Evolutionary conservation across 2,888 invertebrate genomes (phyloP).

Genomic region (Drosophila kuntzei): DNA sequence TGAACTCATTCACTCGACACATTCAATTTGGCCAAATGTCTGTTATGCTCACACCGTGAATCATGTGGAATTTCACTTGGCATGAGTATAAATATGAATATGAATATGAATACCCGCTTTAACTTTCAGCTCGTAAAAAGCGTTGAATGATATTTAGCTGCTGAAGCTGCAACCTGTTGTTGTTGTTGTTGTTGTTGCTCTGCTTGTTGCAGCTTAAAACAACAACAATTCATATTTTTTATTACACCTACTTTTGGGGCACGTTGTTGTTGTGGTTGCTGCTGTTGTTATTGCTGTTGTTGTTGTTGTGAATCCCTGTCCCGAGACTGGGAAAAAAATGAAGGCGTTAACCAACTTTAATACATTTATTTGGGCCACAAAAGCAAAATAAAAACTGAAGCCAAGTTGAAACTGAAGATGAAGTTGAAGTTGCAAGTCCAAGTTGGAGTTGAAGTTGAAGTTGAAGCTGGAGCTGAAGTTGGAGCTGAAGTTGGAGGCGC

Average conservation of each 20-base stretch:
- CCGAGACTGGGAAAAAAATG: conserved; percentile 43
- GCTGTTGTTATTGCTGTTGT: conserved; percentile 13
- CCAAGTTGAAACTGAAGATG: neutral
- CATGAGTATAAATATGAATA: conserved; percentile 1
- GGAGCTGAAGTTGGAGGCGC: conserved; percentile 11
- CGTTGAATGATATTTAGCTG: conserved; percentile 69
- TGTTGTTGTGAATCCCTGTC: conserved; percentile 5
- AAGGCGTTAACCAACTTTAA: conserved; percentile 83
- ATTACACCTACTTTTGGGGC: conserved; percentile 74
- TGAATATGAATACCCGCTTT: conserved; percentile 14
- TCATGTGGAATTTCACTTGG: conserved; percentile 2
- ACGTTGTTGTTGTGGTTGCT: conserved; percentile 20
- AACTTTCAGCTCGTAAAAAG: conserved; percentile 59
- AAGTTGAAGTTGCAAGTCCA: neutral
- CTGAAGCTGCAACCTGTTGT: conserved; percentile 42
- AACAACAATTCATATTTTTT: conserved; percentile 80
- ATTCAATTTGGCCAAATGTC: conserved; percentile 21
- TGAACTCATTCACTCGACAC: conserved; percentile 8
- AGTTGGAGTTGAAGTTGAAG: neutral
- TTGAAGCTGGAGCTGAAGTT: neutral
- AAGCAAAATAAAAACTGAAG: conserved; percentile 41
- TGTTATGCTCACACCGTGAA: conserved; percentile 8
- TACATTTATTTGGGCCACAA: conserved; percentile 83
- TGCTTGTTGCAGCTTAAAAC: conserved; percentile 61
- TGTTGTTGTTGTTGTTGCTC: conserved; percentile 17